phyloP scores from a whole-genome alignment of 2,797 vertebrate genomes.

The Brachyrhaphis roseni region DNA sequence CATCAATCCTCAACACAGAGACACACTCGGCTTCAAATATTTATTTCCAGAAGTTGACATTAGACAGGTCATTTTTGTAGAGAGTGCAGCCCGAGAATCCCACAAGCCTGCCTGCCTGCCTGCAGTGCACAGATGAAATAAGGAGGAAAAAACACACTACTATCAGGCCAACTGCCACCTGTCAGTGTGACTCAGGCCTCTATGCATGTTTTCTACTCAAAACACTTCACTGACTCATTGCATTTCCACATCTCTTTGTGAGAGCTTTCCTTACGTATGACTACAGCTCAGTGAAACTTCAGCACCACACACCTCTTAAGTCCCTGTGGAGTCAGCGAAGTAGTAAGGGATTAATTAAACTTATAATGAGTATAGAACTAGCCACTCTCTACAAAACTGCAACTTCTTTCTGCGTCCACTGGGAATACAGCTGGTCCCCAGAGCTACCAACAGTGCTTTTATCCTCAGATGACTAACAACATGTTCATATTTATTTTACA shows the following conservation, averaged over 20 bases:
- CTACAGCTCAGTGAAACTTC: conserved; percentile 51
- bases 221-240: conserved; percentile 32
- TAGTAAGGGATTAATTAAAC: conserved; percentile 79
- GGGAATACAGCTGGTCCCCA: conserved; percentile 51
- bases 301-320: conserved; percentile 50
- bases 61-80: conserved; percentile 43
- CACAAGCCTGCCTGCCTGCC: conserved; percentile 15
- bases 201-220: conserved; percentile 35
- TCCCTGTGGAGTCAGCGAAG: conserved; percentile 63
- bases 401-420: conserved; percentile 60
- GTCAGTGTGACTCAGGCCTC: conserved; percentile 32
- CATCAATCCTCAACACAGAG: conserved; percentile 23
- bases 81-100: conserved; percentile 24
- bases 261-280: conserved; percentile 67
- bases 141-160: conserved; percentile 16
- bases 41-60: conserved; percentile 52
- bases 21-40: conserved; percentile 39
- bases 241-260: conserved; percentile 49
- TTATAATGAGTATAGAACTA: conserved; percentile 73
- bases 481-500: conserved; percentile 71
- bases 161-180: conserved; percentile 41
- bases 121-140: conserved; percentile 34
- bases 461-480: conserved; percentile 71
- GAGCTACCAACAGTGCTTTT: conserved; percentile 63
- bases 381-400: conserved; percentile 54